These are phyloP conservation scores for Coelopa frigida DNA, from an alignment of 1,140 invertebrate species.

Conservation along the genomic window DNA sequence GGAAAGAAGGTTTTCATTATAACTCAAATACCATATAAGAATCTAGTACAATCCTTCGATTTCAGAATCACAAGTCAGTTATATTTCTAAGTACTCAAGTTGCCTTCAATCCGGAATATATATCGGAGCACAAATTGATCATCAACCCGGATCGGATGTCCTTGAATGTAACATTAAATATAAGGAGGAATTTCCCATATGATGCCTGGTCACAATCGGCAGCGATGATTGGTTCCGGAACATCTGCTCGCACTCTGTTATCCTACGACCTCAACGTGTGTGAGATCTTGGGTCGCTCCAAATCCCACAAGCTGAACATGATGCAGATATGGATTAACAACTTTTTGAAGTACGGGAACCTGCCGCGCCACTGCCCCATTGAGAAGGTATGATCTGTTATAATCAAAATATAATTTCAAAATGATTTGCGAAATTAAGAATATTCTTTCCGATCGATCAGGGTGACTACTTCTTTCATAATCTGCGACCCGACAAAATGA, in stretches of 20 bases:
- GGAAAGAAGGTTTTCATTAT: no score
- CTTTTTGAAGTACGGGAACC: slow-evolving; percentile 5
- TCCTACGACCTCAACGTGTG: slow-evolving; percentile 8
- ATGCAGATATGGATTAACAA: slow-evolving; percentile 5
- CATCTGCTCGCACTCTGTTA: neutral
- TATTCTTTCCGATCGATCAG: neutral
- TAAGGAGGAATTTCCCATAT: neutral
- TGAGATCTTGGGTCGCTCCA: slow-evolving; percentile 2
- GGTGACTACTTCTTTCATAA: neutral
- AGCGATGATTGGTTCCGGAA: neutral
- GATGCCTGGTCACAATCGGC: slow-evolving; percentile 4
- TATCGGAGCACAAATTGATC: neutral
- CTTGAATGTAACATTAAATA: slow-evolving; percentile 1
- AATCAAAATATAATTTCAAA: neutral
- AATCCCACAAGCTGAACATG: neutral
- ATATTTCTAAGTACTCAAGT: neutral
- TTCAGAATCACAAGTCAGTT: neutral
- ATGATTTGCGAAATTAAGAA: neutral
- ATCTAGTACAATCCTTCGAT: no score
- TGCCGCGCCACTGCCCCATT: slow-evolving; percentile 8
- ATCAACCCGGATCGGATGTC: neutral
- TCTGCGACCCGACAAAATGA: neutral
- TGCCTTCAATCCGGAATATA: slow-evolving; percentile 1
- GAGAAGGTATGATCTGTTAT: no score
- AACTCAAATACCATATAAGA: no score